phyloP scores from a whole-genome alignment of 2,888 invertebrate genomes.

The Actias luna region DNA sequence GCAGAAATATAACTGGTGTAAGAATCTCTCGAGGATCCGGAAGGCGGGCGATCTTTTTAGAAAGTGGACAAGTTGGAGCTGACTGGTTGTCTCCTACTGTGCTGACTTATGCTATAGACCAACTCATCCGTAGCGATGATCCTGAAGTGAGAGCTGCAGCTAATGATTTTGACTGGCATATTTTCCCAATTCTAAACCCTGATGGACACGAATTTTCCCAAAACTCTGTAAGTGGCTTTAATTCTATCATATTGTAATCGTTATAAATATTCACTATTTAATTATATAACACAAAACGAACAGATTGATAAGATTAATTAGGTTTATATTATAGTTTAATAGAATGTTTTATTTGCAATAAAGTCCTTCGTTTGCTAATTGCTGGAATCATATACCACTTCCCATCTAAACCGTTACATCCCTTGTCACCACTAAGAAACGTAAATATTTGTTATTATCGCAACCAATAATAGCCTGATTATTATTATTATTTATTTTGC shows the following conservation, averaged over 20 bases:
- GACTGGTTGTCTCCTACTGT: slow-evolving; percentile 89
- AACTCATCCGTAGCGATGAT: slow-evolving; percentile 81
- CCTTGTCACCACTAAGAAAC: no score
- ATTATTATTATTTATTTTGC: no score
- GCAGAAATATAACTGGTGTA: slow-evolving; percentile 72
- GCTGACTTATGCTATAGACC: slow-evolving; percentile 82
- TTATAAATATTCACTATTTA: not conserved
- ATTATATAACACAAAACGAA: not conserved
- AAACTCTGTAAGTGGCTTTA: slow-evolving; percentile 62
- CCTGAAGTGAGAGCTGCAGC: slow-evolving; percentile 70
- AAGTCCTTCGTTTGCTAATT: no score
- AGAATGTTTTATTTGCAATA: not conserved
- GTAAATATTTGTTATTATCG: no score
- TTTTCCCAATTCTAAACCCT: slow-evolving; percentile 88
- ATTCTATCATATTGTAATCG: not conserved
- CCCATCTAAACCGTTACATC: no score
- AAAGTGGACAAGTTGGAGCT: slow-evolving; percentile 85
- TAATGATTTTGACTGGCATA: slow-evolving; percentile 85
- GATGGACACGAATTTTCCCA: slow-evolving; percentile 89
- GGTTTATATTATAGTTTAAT: not conserved
- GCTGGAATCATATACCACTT: no score
- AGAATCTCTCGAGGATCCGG: slow-evolving; percentile 57
- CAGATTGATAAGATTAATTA: not conserved
- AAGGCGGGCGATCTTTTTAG: slow-evolving; percentile 54
- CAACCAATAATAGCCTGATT: no score